phyloP scores from a whole-genome alignment of 2,797 vertebrate species.

The Darevskia nairensis region DNA sequence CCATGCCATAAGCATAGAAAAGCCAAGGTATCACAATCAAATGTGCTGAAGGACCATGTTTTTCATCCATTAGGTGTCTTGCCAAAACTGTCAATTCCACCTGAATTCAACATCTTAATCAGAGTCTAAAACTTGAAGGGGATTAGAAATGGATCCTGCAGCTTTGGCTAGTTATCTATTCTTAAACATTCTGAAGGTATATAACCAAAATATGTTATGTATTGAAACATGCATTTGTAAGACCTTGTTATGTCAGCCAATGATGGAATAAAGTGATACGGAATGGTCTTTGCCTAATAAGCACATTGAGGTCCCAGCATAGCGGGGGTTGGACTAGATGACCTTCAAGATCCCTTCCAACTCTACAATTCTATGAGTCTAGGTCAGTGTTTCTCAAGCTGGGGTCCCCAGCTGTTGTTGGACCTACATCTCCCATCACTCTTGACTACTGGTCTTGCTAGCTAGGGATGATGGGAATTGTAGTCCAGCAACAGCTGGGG shows the following conservation, averaged over 20 bases:
- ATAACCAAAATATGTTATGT: not conserved
- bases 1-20: not conserved
- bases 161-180: not conserved
- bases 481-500: no score
- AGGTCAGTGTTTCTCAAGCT: no score
- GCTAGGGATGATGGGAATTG: no score
- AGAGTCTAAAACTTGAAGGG: not conserved
- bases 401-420: no score
- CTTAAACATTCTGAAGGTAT: not conserved
- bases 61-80: not conserved
- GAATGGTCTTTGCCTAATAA: not conserved
- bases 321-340: no score
- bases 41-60: not conserved
- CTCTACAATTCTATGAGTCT: not conserved
- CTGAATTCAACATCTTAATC: not conserved
- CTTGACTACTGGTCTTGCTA: no score
- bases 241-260: no score
- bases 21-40: not conserved
- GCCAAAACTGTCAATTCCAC: no score
- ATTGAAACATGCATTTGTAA: not conserved
- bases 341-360: no score
- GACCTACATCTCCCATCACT: no score
- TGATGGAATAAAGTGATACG: no score
- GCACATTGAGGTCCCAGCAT: not conserved
- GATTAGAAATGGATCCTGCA: not conserved